phyloP scores from a whole-genome alignment of 1,140 invertebrate species.

The Drosophila navojoa region DNA sequence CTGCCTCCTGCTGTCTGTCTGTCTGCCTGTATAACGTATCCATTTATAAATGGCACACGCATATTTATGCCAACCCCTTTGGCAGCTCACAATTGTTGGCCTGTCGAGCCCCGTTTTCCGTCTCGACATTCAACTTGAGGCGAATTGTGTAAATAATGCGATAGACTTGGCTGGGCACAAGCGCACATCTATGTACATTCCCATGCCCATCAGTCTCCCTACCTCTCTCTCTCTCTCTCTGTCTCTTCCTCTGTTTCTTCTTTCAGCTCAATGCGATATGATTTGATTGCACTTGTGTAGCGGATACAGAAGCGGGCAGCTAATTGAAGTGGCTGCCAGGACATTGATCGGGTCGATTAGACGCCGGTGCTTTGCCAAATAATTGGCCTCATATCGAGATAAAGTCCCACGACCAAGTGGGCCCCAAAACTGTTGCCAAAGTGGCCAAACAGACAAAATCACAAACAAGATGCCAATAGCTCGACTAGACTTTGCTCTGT shows the following conservation, averaged over 20 bases:
- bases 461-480: neutral
- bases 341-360: constrained; percentile 42
- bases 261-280: constrained; percentile 45
- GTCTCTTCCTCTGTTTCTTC: neutral
- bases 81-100: constrained; percentile 20
- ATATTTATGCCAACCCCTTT: constrained; percentile 51
- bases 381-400: constrained; percentile 48
- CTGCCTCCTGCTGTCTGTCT: neutral
- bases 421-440: constrained; percentile 19
- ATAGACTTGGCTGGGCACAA: constrained; percentile 57
- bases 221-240: neutral
- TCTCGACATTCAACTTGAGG: constrained; percentile 60
- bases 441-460: neutral
- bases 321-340: constrained; percentile 44
- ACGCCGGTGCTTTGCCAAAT: constrained; percentile 37
- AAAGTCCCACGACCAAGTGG: constrained; percentile 26
- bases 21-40: constrained; percentile 42
- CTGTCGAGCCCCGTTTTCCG: neutral
- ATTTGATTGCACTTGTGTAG: constrained; percentile 46
- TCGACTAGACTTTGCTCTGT: constrained; percentile 1
- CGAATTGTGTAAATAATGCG: constrained; percentile 78
- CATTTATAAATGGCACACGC: constrained; percentile 65
- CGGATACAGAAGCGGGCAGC: constrained; percentile 21
- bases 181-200: constrained; percentile 19
- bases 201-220: too few relatives aligned